A percentile compares a stretch with the other conserved stretches of the same genome.
phyloP scores from a whole-genome alignment of 2,113 vertebrate species.

The Alosa alosa region DNA sequence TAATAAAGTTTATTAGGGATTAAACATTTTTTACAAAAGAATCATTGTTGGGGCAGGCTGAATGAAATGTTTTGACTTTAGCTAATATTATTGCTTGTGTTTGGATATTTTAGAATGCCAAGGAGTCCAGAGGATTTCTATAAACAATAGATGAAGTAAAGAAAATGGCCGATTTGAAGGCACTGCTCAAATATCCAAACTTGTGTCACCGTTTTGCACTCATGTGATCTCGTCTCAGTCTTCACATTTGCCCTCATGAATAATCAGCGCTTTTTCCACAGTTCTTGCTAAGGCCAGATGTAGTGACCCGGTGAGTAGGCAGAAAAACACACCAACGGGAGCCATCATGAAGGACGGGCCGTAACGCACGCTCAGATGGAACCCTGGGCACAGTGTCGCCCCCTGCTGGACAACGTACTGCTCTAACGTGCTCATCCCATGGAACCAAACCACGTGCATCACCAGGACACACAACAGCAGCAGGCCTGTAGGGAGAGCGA shows the following conservation, averaged over 20 bases:
- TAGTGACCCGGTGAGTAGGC: constrained; percentile 76
- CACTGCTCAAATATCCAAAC: not conserved
- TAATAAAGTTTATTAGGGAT: not conserved
- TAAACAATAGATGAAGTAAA: too few species aligned
- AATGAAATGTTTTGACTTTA: not conserved
- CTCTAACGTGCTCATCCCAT: constrained; percentile 81
- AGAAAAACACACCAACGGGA: constrained; percentile 76
- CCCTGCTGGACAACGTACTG: constrained; percentile 68
- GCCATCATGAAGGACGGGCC: constrained; percentile 83
- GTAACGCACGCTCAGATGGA: constrained; percentile 69
- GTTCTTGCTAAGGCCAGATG: constrained; percentile 56
- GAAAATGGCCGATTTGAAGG: not conserved
- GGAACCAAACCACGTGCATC: constrained; percentile 85
- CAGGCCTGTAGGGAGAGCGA: constrained; percentile 68
- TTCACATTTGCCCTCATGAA: not conserved
- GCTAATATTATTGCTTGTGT: too few species aligned
- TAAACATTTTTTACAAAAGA: not conserved
- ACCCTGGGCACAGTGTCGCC: constrained; percentile 68
- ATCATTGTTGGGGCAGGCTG: too few species aligned
- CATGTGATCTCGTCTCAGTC: not conserved
- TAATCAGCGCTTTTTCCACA: not conserved
- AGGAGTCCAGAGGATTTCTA: too few species aligned
- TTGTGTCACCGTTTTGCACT: not conserved
- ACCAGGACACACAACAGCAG: constrained; percentile 77
- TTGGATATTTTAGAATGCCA: not conserved